Base-by-base conservation (phyloP, 1,140 invertebrate species). In the Delia radicum region DNA sequence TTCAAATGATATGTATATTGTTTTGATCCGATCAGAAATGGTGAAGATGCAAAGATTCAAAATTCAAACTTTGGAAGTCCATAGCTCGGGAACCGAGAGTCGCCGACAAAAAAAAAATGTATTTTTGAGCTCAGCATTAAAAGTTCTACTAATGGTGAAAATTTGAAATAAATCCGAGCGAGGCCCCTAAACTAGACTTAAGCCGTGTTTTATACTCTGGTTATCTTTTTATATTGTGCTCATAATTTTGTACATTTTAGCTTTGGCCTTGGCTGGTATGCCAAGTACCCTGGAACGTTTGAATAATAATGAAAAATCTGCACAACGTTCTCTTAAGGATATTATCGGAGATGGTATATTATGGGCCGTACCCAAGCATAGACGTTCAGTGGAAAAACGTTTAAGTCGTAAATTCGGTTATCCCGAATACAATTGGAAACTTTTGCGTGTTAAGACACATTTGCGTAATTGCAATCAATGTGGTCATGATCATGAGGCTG, bases 341-440 rank as follows among this genome's bases (percentile, higher is more conserved):
- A 84, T 93, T 13, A 81, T 93, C 18, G 90, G 89, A 4, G 90
- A 94, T 89, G 92, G 92, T n/a, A 89, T 96, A 82, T 80, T 96
- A 18, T 93, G 91, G 89, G 95, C 91, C 75, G 94, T 94, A 2
- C 96, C 95, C 0, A 94, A 93, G 81, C 89, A 89, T 71, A 88
- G 95, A 81, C 87, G 94, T 79, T 90, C 92, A 1, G 74, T 95
- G 37, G 95, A 96, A 81, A 92, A 88, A 85, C 88, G 94, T 75
- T 82, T 88, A 78, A 92, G 89, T 62, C 88, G 94, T 74, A 95
- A 91, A 87, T 95, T 90, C 86, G 94, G 93, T 7, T 79, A 80
- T 63, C 89, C 89, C 2, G 85, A 92, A 48, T 92, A 90, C 84
- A 78, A 88, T 18, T 90, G 89, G 89, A 94, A 94, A 87, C 89